Evolutionary conservation across 1,140 invertebrate genomes (phyloP).

Genomic region (Carposina sasakii): DNA sequence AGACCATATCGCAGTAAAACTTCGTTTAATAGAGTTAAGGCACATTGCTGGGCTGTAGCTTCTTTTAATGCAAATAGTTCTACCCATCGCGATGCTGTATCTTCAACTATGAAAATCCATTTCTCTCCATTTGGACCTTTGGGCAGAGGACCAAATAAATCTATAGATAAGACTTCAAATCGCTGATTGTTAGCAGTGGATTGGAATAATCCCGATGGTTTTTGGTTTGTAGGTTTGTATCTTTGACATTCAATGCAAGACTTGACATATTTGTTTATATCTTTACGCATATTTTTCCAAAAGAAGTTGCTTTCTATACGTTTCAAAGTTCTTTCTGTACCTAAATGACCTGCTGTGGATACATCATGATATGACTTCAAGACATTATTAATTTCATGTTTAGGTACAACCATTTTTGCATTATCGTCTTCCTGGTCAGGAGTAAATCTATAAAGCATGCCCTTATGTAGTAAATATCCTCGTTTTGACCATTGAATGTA

Average conservation of each 20-base stretch:
- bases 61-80: constrained; percentile 22
- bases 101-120: constrained; percentile 28
- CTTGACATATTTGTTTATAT: constrained; percentile 19
- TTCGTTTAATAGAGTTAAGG: constrained; percentile 16
- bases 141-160: constrained; percentile 25
- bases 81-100: constrained; percentile 19
- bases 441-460: constrained; percentile 20
- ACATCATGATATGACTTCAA: constrained; percentile 29
- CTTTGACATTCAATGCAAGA: constrained; percentile 17
- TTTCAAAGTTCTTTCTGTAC: constrained; percentile 21
- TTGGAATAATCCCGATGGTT: constrained; percentile 20
- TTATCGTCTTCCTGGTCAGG: constrained; percentile 1
- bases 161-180: constrained; percentile 27
- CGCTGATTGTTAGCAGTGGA: constrained; percentile 3
- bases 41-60: constrained; percentile 28
- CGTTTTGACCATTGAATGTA: neutral
- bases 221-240: constrained; percentile 24
- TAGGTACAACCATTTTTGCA: constrained; percentile 1
- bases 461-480: constrained; percentile 21
- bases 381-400: neutral
- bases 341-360: constrained; percentile 25
- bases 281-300: constrained; percentile 23
- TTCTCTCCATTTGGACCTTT: constrained; percentile 11
- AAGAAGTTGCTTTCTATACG: constrained; percentile 22
- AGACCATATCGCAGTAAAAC: constrained; percentile 19